phyloP scores from a whole-genome alignment of 2,797 vertebrate genomes.

The Pseudochromis fuscus region DNA sequence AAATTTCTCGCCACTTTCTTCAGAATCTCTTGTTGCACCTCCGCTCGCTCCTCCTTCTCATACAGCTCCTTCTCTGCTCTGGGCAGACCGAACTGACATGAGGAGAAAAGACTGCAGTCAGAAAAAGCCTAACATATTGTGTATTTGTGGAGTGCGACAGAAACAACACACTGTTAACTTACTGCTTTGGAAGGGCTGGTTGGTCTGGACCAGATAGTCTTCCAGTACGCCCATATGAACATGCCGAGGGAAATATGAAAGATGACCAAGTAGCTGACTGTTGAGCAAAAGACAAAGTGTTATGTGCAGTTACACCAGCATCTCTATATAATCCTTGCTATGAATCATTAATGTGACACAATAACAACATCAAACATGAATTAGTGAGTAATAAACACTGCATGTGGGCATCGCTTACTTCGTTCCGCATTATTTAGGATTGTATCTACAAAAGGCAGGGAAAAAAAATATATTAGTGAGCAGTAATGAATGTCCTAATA shows the following conservation, averaged over 20 bases:
- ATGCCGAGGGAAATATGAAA: slow-evolving; percentile 94
- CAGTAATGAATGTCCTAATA: slow-evolving; percentile 26
- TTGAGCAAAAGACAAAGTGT: slow-evolving; percentile 55
- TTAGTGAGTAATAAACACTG: background rate
- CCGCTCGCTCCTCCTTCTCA: slow-evolving; percentile 92
- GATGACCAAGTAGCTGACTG: slow-evolving; percentile 96
- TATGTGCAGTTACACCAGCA: background rate
- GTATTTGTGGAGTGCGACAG: background rate
- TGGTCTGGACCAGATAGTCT: slow-evolving; percentile 93
- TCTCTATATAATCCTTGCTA: background rate
- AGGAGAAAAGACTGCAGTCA: slow-evolving; percentile 1
- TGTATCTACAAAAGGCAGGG: slow-evolving; percentile 86
- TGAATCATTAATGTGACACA: slow-evolving; percentile 5
- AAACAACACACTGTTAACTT: slow-evolving; percentile 52
- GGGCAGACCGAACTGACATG: slow-evolving; percentile 85
- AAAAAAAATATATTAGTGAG: slow-evolving; percentile 36
- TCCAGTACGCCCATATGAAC: slow-evolving; percentile 99
- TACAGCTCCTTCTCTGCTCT: slow-evolving; percentile 93
- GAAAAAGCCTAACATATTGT: background rate
- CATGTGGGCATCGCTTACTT: slow-evolving; percentile 83
- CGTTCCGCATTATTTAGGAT: slow-evolving; percentile 90
- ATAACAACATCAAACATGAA: background rate
- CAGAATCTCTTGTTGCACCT: slow-evolving; percentile 92
- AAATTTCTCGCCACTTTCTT: slow-evolving; percentile 90
- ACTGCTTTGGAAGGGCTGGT: slow-evolving; percentile 92